Percentiles rank a stretch among this genome's conserved stretches.
phyloP scores from a whole-genome alignment of 2,888 invertebrate species.

The Leptarthrus brevirostris region DNA sequence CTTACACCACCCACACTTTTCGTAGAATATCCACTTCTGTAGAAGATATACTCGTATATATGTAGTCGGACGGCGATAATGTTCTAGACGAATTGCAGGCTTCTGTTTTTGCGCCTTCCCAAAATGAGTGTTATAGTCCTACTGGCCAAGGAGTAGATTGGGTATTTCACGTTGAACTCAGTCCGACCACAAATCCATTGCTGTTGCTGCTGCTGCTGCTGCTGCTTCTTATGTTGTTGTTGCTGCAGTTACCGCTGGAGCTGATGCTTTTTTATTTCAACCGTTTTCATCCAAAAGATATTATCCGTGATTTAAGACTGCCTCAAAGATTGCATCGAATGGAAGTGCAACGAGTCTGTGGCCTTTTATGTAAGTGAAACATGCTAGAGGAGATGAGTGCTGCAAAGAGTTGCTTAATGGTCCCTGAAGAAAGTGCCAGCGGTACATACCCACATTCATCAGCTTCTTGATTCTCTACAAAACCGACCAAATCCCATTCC shows the following conservation, averaged over 20 bases:
- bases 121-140: conserved; percentile 45
- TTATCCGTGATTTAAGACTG: conserved; percentile 49
- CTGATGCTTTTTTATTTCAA: conserved; percentile 29
- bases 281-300: conserved; percentile 50
- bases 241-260: not conserved
- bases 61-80: conserved; percentile 44
- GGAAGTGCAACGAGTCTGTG: conserved; percentile 24
- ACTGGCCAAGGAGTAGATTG: conserved; percentile 45
- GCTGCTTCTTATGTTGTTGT: not conserved
- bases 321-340: conserved; percentile 47
- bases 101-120: conserved; percentile 49
- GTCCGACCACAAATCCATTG: conserved; percentile 35
- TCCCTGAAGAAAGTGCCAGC: conserved; percentile 11
- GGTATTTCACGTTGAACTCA: conserved; percentile 26
- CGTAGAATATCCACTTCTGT: not conserved
- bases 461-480: not conserved
- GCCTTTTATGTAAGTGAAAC: conserved; percentile 47
- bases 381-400: conserved; percentile 38
- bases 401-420: conserved; percentile 36
- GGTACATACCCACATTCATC: not conserved
- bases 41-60: conserved; percentile 18
- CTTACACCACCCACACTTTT: conserved; percentile 17
- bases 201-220: not conserved
- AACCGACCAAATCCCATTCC: not conserved
- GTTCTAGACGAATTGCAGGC: conserved; percentile 48